phyloP scores from a whole-genome alignment of 2,888 invertebrate genomes.

The Lamproptera curius region DNA sequence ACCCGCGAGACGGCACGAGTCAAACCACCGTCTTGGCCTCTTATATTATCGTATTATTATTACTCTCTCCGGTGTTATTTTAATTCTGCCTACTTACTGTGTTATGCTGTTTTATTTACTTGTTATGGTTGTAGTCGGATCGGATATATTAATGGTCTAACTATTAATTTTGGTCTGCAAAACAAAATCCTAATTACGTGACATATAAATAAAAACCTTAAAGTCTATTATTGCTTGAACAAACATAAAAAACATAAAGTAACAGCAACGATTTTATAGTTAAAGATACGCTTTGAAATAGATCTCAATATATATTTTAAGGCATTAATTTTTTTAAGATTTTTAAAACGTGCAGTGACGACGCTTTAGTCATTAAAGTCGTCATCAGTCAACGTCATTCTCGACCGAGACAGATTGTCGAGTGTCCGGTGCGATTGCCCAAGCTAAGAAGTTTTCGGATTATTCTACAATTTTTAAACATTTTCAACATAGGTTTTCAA shows the following conservation, averaged over 20 bases:
- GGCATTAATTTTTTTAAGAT: no score
- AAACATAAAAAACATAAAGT: neutral
- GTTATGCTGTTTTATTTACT: neutral
- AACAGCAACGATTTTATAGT: no score
- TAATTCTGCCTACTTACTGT: neutral
- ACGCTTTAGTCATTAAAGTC: constrained; percentile 31
- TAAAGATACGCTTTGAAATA: no score
- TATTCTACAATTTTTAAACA: neutral
- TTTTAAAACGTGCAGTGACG: constrained; percentile 24
- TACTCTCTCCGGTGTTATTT: constrained; percentile 1
- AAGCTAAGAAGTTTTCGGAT: constrained; percentile 22
- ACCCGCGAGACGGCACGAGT: constrained; percentile 71
- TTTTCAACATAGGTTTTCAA: no score
- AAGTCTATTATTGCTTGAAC: neutral
- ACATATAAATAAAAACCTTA: neutral
- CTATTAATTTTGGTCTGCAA: neutral
- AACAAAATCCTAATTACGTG: neutral
- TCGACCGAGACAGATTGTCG: constrained; percentile 39
- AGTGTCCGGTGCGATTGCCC: constrained; percentile 24
- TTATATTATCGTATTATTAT: constrained; percentile 14
- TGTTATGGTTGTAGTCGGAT: neutral
- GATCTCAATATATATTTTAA: no score
- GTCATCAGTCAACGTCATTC: constrained; percentile 47
- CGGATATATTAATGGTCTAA: neutral
- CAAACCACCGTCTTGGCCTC: constrained; percentile 39